Base-by-base conservation (phyloP, 2,113 vertebrate genomes). In the Silurus asotus region DNA sequence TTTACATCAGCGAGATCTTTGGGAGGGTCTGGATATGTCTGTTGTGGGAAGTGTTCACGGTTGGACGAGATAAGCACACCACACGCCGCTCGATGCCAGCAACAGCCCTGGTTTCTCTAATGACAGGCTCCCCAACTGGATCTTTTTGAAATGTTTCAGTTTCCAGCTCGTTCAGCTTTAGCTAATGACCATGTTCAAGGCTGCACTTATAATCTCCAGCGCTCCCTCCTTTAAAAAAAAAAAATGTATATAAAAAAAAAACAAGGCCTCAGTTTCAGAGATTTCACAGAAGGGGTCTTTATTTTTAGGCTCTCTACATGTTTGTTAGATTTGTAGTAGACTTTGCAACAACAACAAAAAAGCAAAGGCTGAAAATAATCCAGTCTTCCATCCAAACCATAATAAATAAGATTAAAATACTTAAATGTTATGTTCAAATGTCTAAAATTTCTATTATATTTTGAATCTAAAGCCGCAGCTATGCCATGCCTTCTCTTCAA, bases 61-160 rank as follows among this genome's bases (percentile, higher is more conserved):
- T 83, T 69, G 23, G 74, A 78, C 45, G 79, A 84, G 65, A 83
- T 45, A 23, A 53, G 51, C 76, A 59, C 69, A 49, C 81, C 84
- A 61, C 75, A 86, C 82, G 49, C 75, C 37, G 61, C 80, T 80
- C 72, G 62, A 81, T 79, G 74, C 84, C 79, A 53, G 58, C 72
- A 45, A 65, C 78, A 82, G 88, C 84, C 76, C 58, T 45, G 37
- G 84, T 82, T 81, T 82, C 65, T 61, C 62, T 89, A 89, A 89
- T 89, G 64, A 88, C 67, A 67, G 86, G 53, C 85, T 89, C 9
- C 75, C 20, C 83, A 75, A 69, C 78, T 88, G 70, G 75, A 53
- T 58, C 86, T 83, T 53, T 58, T 65, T 72, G 23, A 49, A 80
- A 80, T 51, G 76, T 23, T 67, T 62, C 37, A 58, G 74, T 78